Percentiles rank a stretch among this genome's conserved stretches.
phyloP scores from a whole-genome alignment of 2,888 invertebrate genomes.

The Apeira syringaria region DNA sequence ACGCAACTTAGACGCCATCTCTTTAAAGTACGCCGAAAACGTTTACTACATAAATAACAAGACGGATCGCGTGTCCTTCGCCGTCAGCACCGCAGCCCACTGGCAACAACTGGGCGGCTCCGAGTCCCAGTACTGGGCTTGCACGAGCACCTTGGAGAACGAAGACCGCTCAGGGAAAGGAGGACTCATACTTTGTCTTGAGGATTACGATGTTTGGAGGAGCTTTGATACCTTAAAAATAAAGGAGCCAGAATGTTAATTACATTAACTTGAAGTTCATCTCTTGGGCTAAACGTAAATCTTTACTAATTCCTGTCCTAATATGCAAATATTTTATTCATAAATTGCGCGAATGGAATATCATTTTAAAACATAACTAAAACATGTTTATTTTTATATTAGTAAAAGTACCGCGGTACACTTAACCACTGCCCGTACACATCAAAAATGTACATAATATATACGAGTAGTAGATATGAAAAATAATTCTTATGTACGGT shows the following conservation, averaged over 20 bases:
- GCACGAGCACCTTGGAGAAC: conserved; percentile 44
- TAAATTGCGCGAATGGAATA: no score
- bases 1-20: conserved; percentile 55
- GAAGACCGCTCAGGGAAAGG: conserved; percentile 38
- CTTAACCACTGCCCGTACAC: no score
- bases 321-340: no score
- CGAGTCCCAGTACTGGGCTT: conserved; percentile 50
- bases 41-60: conserved; percentile 47
- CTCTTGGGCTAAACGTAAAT: no score
- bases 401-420: no score
- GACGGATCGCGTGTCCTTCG: conserved; percentile 49
- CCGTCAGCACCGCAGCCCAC: conserved; percentile 52
- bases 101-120: conserved; percentile 47
- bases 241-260: conserved; percentile 53
- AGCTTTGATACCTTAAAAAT: conserved; percentile 60
- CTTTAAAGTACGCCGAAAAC: conserved; percentile 43
- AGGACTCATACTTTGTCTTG: conserved; percentile 48
- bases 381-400: no score
- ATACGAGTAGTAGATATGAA: no score
- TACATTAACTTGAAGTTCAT: no score
- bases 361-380: no score
- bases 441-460: no score
- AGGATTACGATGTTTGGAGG: conserved; percentile 51
- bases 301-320: no score
- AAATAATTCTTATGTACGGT: no score